Percentiles rank a stretch among this genome's conserved stretches.
phyloP scores from a whole-genome alignment of 2,113 vertebrate genomes.

The Pipra filicauda region DNA sequence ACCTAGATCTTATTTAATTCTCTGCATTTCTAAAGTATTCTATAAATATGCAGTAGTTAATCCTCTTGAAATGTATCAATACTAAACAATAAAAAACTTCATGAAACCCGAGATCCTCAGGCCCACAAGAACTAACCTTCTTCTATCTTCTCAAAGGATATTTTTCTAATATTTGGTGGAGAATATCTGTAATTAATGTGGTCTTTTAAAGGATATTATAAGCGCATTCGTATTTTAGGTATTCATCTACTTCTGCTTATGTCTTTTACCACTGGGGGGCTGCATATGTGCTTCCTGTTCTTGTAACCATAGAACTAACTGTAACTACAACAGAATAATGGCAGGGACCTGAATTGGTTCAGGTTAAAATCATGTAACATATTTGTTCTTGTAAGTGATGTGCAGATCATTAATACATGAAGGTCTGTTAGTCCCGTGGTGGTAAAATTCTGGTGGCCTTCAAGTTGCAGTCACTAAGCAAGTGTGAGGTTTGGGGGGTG shows the following conservation, averaged over 20 bases:
- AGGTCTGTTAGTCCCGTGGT: background rate
- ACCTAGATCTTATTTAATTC: background rate
- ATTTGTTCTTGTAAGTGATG: background rate
- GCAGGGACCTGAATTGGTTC: background rate
- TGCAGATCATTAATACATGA: background rate
- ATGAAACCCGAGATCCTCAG: background rate
- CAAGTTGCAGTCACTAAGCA: background rate
- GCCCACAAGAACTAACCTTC: background rate
- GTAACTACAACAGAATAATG: background rate
- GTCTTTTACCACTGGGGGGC: background rate
- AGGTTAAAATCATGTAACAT: background rate
- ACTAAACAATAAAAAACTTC: background rate
- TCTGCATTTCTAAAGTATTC: background rate
- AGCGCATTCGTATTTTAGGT: background rate
- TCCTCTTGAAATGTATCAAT: background rate
- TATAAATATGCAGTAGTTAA: conserved; percentile 17
- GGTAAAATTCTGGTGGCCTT: background rate
- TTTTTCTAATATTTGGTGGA: background rate
- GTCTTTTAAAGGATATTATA: background rate
- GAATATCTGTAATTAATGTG: background rate
- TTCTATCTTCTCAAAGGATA: background rate
- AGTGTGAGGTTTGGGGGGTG: background rate
- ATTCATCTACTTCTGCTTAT: background rate
- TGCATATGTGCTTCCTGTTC: background rate
- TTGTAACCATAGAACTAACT: background rate